Percentiles rank a stretch among this genome's conserved stretches.
phyloP scores from a whole-genome alignment of 1,140 invertebrate species.

The Trichogramma pretiosum region DNA sequence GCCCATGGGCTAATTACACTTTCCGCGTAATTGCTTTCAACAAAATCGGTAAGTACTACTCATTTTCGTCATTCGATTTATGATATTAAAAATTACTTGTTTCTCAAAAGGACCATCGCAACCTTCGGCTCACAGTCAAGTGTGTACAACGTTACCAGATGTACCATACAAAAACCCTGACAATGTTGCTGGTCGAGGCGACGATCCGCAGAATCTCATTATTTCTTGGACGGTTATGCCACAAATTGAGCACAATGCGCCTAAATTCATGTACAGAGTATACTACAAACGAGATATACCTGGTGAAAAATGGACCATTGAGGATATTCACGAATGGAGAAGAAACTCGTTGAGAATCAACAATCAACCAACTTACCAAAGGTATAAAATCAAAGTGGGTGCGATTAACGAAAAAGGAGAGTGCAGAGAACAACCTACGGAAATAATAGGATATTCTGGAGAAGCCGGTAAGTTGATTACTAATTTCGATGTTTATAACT shows the following conservation, averaged over 20 bases:
- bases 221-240: slow-evolving; percentile 96
- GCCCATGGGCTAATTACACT: slow-evolving; percentile 93
- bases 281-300: slow-evolving; percentile 75
- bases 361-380: slow-evolving; percentile 86
- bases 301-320: slow-evolving; percentile 59
- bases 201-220: slow-evolving; percentile 79
- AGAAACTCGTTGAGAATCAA: slow-evolving; percentile 55
- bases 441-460: slow-evolving; percentile 86
- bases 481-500: background rate
- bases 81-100: background rate
- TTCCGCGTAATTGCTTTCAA: slow-evolving; percentile 90
- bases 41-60: slow-evolving; percentile 60
- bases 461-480: slow-evolving; percentile 62
- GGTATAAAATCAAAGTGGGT: slow-evolving; percentile 84
- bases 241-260: slow-evolving; percentile 92
- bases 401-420: slow-evolving; percentile 87
- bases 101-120: slow-evolving; percentile 55
- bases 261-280: slow-evolving; percentile 84
- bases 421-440: slow-evolving; percentile 70
- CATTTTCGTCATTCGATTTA: no score
- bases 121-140: slow-evolving; percentile 67
- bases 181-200: slow-evolving; percentile 85
- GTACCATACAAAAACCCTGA: slow-evolving; percentile 91
- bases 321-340: slow-evolving; percentile 72
- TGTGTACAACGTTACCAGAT: slow-evolving; percentile 80